phyloP scores from a whole-genome alignment of 2,797 vertebrate genomes.

The Rhodeus uyekii region DNA sequence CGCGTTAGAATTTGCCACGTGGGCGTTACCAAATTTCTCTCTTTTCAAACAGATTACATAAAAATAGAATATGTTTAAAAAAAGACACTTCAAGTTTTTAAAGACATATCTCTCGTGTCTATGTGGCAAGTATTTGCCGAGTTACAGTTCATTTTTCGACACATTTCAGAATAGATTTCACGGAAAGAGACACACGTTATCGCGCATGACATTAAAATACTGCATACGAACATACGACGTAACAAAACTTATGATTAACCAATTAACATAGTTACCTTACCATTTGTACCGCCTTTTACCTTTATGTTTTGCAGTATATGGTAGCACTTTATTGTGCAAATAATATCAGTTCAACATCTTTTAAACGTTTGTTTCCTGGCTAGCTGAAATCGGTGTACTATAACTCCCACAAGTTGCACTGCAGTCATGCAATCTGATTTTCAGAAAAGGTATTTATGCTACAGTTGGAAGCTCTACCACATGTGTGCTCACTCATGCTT shows the following conservation, averaged over 20 bases:
- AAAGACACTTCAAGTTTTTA: too few relatives aligned
- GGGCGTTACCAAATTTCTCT: too few relatives aligned
- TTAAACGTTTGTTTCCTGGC: not conserved
- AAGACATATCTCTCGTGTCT: too few relatives aligned
- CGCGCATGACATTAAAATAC: too few relatives aligned
- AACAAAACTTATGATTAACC: not conserved
- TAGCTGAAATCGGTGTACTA: not conserved
- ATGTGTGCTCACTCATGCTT: constrained; percentile 2
- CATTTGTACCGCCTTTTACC: not conserved
- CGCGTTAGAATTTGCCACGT: too few relatives aligned
- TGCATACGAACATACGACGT: not conserved
- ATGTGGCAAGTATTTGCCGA: too few relatives aligned
- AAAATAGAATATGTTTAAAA: too few relatives aligned
- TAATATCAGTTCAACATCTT: not conserved
- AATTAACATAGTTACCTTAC: not conserved
- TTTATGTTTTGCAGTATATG: not conserved
- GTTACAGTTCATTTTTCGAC: too few relatives aligned
- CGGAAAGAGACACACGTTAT: too few relatives aligned
- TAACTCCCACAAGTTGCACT: not conserved
- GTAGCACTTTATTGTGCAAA: too few relatives aligned
- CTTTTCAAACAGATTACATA: too few relatives aligned
- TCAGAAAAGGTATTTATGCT: not conserved
- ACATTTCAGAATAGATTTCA: too few relatives aligned
- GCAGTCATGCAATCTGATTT: not conserved
- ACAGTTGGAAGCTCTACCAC: not conserved